Percentiles rank a stretch among this genome's conserved stretches.
Conservation (phyloP, 2,888 invertebrate species). For the Lithosia quadra region DNA sequence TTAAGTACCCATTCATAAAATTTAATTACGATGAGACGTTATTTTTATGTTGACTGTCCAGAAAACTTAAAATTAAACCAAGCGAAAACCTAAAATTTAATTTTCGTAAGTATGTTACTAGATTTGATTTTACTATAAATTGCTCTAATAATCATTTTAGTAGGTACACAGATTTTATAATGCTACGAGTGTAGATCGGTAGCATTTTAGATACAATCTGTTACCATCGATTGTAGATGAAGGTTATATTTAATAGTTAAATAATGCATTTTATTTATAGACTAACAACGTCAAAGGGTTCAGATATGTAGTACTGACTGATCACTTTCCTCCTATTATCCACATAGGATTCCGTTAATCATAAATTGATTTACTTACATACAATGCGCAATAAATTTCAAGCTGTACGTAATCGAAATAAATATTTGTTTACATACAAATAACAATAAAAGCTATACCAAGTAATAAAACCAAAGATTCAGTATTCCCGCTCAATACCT, state of each 20-base stretch:
- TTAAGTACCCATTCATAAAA: background rate
- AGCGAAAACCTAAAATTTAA: background rate
- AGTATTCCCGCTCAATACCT: conserved; percentile 1
- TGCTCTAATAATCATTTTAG: no score
- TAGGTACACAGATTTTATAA: no score
- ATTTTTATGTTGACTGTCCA: background rate
- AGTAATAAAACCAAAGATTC: background rate
- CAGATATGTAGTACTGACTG: background rate
- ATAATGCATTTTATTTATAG: no score
- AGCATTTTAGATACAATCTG: no score
- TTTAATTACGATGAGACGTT: background rate
- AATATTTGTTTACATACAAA: conserved; percentile 1
- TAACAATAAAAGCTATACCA: background rate
- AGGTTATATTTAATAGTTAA: no score
- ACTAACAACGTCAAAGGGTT: no score
- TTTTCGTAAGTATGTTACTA: background rate
- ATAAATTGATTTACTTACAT: background rate
- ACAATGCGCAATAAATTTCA: background rate
- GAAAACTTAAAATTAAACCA: background rate
- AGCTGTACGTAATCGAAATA: background rate
- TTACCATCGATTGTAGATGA: no score
- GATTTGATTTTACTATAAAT: no score
- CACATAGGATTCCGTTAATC: background rate
- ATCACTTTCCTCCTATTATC: background rate
- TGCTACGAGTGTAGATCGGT: no score